phyloP scores from a whole-genome alignment of 2,113 vertebrate genomes.

The Uria aalge region DNA sequence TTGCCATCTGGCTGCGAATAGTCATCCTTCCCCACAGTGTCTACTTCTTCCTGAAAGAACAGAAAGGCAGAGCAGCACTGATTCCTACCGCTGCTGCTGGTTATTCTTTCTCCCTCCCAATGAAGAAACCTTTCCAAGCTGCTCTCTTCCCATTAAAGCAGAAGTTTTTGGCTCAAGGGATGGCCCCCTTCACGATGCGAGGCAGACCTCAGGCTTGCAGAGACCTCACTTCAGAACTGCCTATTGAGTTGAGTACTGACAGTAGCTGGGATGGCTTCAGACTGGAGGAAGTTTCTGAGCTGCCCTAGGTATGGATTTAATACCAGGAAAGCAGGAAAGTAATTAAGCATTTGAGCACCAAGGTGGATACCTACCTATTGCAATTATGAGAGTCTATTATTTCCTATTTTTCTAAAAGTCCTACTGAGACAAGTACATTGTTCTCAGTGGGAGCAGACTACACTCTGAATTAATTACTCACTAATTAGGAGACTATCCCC shows the following conservation, averaged over 20 bases:
- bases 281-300: not conserved
- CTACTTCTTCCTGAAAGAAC: not conserved
- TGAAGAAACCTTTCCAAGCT: not conserved
- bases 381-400: conserved; percentile 13
- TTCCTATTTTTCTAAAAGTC: conserved; percentile 29
- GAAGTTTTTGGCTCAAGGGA: not conserved
- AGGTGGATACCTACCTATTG: not conserved
- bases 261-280: not conserved
- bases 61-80: not conserved
- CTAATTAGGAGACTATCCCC: conserved; percentile 21
- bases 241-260: not conserved
- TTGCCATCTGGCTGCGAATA: not conserved
- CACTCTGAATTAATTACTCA: conserved; percentile 28
- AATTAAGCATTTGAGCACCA: conserved; percentile 24
- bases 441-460: conserved; percentile 19
- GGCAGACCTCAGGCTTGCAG: not conserved
- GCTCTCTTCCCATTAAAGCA: not conserved
- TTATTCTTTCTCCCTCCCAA: not conserved
- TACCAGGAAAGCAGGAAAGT: not conserved
- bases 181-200: not conserved
- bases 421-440: conserved; percentile 32
- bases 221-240: not conserved
- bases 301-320: not conserved
- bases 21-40: not conserved
- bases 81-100: not conserved